Evolutionary conservation across 2,113 vertebrate genomes (phyloP).

Genomic region (Asarcornis scutulata): DNA sequence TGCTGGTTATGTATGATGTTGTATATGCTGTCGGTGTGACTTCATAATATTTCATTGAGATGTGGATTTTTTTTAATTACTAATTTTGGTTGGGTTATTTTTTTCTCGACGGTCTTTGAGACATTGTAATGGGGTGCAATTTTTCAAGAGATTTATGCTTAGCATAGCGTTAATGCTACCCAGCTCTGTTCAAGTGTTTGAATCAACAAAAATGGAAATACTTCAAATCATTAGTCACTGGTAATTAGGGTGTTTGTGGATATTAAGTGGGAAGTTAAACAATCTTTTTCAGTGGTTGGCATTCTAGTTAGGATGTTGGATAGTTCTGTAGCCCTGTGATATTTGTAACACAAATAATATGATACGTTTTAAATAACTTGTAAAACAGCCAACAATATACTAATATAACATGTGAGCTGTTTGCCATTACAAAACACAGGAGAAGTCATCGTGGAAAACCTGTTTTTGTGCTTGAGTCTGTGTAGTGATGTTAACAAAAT

Average conservation of each 20-base stretch:
- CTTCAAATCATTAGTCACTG: background rate
- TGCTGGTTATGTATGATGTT: background rate
- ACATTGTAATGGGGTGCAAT: background rate
- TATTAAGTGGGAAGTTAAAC: background rate
- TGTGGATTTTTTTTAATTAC: background rate
- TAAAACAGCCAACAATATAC: background rate
- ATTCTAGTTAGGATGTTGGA: background rate
- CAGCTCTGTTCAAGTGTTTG: background rate
- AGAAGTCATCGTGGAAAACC: background rate
- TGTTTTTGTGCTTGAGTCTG: background rate
- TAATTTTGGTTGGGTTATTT: background rate
- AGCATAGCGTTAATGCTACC: background rate
- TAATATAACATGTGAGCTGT: background rate
- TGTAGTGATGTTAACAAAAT: background rate
- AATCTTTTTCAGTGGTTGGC: background rate
- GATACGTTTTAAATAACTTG: background rate
- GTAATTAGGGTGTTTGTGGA: background rate
- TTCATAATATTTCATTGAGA: background rate
- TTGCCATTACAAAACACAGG: background rate
- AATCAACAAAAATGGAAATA: background rate
- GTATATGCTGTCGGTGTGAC: background rate
- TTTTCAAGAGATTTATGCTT: background rate
- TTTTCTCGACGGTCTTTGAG: background rate
- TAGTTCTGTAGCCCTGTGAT: background rate
- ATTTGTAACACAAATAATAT: background rate